Base-by-base conservation (phyloP, 2,888 invertebrate genomes). In the Oscheius sp. region DNA sequence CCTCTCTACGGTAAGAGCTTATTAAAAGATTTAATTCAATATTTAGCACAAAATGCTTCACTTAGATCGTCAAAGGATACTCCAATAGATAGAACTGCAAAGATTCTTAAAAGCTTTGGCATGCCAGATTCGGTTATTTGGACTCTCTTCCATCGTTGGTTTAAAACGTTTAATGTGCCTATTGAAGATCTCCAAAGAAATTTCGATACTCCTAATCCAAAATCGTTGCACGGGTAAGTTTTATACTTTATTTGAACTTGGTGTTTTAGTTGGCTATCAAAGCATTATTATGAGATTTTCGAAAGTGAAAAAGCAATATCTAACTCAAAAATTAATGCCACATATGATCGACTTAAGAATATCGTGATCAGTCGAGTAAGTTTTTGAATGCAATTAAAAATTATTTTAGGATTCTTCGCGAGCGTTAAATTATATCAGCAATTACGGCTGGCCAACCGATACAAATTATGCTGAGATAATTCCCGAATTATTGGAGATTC, bases 371-470 rank as follows among this genome's bases (percentile, higher is more conserved):
- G 31, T n/a, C 17, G 68, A n/a, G 66, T 66, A 57, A 17, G 55
- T 29, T n/a, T 55, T 55, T 8, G 10, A n/a, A n/a, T 61, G 6
- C n/a, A n/a, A 17, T 34, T 46, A 10, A 8, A 8, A 10, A 25
- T 29, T 15, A 52, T 46, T 71, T 46, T 27, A 73, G 72, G 81
- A 82, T 46, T 71, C 74, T n/a, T 50, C 73, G 4, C 78, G 73
- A 68, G 71, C 76, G 8, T 63, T 71, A 0, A 69, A 71, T 4
- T 69, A 72, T 33, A 34, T 82, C 29, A 46, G 64, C 2, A 57
- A 63, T 17, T 65, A 70, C 25, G 81, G 81, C 10, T 82, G 80
- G 73, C 82, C 82, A 4, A 25, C 37, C 8, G 75, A 81, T 39
- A 79, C 76, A 6, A 55, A 81, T 61, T 81, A 72, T 52, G 69